Evolutionary conservation across 2,113 vertebrate genomes (phyloP).

Genomic region (Oxygymnocypris stewartii): DNA sequence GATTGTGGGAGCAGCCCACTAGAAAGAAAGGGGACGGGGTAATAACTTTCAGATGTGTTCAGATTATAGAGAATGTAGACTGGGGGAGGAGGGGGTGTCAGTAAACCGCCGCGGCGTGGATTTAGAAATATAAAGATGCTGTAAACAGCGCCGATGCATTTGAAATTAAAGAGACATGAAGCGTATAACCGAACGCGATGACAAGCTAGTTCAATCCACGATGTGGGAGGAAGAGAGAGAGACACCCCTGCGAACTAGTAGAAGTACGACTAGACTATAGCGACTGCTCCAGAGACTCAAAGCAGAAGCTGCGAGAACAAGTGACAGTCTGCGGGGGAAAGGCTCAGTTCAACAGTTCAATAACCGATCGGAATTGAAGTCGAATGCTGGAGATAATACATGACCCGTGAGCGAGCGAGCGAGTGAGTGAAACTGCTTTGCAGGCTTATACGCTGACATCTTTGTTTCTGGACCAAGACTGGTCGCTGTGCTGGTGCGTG

Average conservation of each 20-base stretch:
- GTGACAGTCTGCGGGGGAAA: constrained; percentile 56
- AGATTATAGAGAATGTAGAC: constrained; percentile 67
- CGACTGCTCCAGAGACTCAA: constrained; percentile 57
- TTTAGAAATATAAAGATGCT: constrained; percentile 75
- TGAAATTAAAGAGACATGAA: constrained; percentile 61
- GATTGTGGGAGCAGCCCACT: constrained; percentile 68
- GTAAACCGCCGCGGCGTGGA: constrained; percentile 72
- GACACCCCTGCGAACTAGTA: constrained; percentile 56
- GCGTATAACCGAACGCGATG: constrained; percentile 59
- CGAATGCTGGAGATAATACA: constrained; percentile 54
- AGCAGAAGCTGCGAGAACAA: constrained; percentile 56
- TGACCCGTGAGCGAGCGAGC: constrained; percentile 59
- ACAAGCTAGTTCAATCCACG: constrained; percentile 53
- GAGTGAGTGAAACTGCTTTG: constrained; percentile 63
- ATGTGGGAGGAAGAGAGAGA: constrained; percentile 59
- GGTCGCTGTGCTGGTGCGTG: constrained; percentile 41
- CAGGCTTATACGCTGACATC: constrained; percentile 54
- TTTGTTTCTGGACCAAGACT: constrained; percentile 53
- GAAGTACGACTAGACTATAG: constrained; percentile 59
- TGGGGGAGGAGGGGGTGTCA: constrained; percentile 64
- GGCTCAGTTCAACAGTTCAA: constrained; percentile 51
- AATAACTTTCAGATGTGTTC: constrained; percentile 79
- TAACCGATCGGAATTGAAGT: constrained; percentile 53
- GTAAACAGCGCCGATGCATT: constrained; percentile 62
- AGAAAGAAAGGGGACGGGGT: constrained; percentile 64